Evolutionary conservation across 2,113 vertebrate genomes (phyloP).

Genomic region (Upupa epops): DNA sequence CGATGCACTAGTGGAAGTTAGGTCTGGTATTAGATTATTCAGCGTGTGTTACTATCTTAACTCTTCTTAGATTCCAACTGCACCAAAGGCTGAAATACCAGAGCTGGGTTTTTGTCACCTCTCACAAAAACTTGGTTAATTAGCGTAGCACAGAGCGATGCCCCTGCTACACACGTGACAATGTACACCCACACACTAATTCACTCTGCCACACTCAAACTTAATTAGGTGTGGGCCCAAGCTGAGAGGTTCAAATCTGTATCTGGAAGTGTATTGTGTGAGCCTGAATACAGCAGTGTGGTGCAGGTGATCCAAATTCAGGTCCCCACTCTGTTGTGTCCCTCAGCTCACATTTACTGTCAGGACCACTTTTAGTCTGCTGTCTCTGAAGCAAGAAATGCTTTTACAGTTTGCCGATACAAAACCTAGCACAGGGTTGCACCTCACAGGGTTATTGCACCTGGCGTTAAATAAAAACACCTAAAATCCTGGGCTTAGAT

Average conservation of each 20-base stretch:
- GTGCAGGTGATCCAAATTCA: not conserved
- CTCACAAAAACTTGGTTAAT: slow-evolving; percentile 59
- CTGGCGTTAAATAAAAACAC: not conserved
- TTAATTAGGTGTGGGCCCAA: slow-evolving; percentile 52
- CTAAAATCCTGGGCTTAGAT: not conserved
- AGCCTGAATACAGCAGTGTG: not conserved
- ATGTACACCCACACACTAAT: slow-evolving; percentile 19
- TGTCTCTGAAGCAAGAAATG: not conserved
- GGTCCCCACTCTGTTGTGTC: not conserved
- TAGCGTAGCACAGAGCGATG: slow-evolving; percentile 1
- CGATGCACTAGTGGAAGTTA: not conserved
- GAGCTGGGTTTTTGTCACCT: slow-evolving; percentile 33
- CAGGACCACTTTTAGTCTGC: not conserved
- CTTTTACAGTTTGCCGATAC: not conserved
- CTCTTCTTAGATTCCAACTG: not conserved
- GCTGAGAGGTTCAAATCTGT: not conserved
- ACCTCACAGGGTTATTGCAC: not conserved
- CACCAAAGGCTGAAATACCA: slow-evolving; percentile 29
- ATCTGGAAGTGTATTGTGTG: not conserved
- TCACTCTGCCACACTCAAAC: slow-evolving; percentile 29
- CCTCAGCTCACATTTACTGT: not conserved
- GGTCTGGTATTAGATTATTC: slow-evolving; percentile 10
- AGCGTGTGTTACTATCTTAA: not conserved
- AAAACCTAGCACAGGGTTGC: not conserved
- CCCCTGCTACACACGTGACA: slow-evolving; percentile 39